Evolutionary conservation across 2,113 vertebrate species (phyloP), one percentile per base, ranked within the genome.

Genomic region (Eurystomus gularis): DNA sequence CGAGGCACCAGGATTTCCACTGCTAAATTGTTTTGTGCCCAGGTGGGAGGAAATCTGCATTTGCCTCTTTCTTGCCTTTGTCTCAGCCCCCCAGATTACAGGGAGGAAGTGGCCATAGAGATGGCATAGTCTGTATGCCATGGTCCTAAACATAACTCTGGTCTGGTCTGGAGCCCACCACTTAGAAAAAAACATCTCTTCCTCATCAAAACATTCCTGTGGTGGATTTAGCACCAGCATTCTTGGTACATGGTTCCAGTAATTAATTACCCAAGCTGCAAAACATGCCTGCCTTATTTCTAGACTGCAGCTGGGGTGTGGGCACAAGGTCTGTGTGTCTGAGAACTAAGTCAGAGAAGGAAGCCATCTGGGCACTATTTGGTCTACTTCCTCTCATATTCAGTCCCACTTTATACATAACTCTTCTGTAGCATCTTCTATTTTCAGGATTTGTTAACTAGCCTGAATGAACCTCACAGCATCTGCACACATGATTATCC

Each of bases 131-230:
- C 79, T 90, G 29, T 93, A 29, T 70, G 84, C 49, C 39, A 29
- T 31, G 31, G 69, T 86, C 68, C 78, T 86, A 77, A 90, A 95
- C 64, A 64, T 64, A 88, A 15, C 69, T 90, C 64, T 86, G 72
- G 64, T 76, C 80, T 96, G 93, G 86, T 93, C 35, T 68, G 52
- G 76, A 90, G 85, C 76, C 86, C 76, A 83, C 76, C 85, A 81
- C 88, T 95, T 86, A 86, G 52, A 51, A 88, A 82, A 71, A 78
- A 57, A 62, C 86, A 92, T 78, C 85, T 68, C 72, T 65, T 92
- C 82, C 80, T 82, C 80, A 94, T 96, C 95, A 94, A 84, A 93
- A 65, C 52, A 92, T 93, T 92, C 90, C 69, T 90, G 85, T 88
- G 93, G 82, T 86, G 69, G 71, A 44, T 92, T 92, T 91, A 80